A percentile compares a stretch with the other conserved stretches of the same genome.
Conservation (phyloP, 2,797 vertebrate genomes). For the Oophaga sylvatica region DNA sequence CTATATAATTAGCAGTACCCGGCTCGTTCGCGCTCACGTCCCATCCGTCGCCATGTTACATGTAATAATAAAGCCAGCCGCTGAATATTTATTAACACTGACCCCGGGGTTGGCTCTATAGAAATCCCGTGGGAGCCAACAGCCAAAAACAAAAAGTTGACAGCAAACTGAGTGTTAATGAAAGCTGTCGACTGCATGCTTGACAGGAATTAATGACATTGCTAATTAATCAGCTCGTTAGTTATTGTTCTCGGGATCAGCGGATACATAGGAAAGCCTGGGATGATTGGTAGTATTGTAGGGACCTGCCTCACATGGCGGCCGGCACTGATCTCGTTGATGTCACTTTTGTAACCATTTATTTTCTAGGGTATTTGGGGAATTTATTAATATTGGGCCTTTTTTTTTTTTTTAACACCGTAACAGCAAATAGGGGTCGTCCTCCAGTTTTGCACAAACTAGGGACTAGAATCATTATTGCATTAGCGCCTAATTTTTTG, state of each 20-base stretch:
- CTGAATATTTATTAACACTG: slow-evolving; percentile 62
- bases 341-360: neutral
- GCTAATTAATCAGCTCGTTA: slow-evolving; percentile 56
- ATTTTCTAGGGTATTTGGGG: too few relatives aligned
- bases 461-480: too few relatives aligned
- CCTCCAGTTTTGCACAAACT: too few relatives aligned
- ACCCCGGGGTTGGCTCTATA: slow-evolving; percentile 26
- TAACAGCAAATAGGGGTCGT: too few relatives aligned
- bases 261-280: slow-evolving; percentile 2
- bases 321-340: neutral
- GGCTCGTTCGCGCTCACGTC: neutral
- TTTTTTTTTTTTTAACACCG: too few relatives aligned
- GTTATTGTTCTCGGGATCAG: slow-evolving; percentile 41
- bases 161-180: slow-evolving; percentile 63
- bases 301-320: too few relatives aligned
- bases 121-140: slow-evolving; percentile 53
- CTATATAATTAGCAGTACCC: neutral
- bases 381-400: too few relatives aligned
- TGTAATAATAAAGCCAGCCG: slow-evolving; percentile 11
- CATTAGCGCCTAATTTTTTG: too few relatives aligned
- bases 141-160: slow-evolving; percentile 41
- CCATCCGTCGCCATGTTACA: neutral
- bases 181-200: slow-evolving; percentile 50
- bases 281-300: neutral
- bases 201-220: slow-evolving; percentile 61